Base-by-base conservation (phyloP, 1,140 invertebrate species). In the Sinella curviseta region DNA sequence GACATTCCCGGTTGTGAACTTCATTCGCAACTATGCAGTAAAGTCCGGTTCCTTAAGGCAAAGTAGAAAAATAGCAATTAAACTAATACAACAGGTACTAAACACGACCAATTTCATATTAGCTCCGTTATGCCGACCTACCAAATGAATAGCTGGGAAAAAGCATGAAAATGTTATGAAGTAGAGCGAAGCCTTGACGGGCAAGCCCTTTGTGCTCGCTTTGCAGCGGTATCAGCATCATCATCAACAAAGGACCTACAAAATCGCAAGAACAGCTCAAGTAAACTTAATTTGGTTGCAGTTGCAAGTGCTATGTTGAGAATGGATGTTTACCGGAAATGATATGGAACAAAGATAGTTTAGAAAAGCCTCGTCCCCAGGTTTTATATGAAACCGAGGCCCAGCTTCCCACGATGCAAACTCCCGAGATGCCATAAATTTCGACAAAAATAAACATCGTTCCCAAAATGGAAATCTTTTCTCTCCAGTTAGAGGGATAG, bases 111-210 rank as follows among this genome's bases (percentile, higher is more conserved):
- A n/a, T 24, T 8, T 8, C n/a, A 24, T 67, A n/a, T n/a, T 24
- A 24, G 24, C n/a, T n/a, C n/a, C n/a, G n/a, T 24, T 67, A 24
- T 67, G 24, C 4, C n/a, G 4, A 12, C 8, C n/a, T 30, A 12
- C 70, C 70, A 74, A 31, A 74, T 17, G 16, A 3, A 26, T 74
- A 74, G 16, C 12, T 4, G 3, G 70, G 70, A 3, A 74, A 74
- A 33, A 74, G 8, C 34, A 74, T 8, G 12, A 74, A 74, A 74
- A 74, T 74, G 34, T 74, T 74, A 17, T 28, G 8, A 2, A 74
- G 16, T 74, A 30, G 3, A 8, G 24, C 12, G 30, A 31, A 31
- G n/a, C n/a, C n/a, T n/a, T n/a, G n/a, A n/a, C n/a, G n/a, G n/a
- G n/a, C n/a, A 4, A 74, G 30, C 30, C 70, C 30, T 28, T 16